Evolutionary conservation across 2,888 invertebrate species (phyloP), one percentile per base, ranked within the genome.

Genomic region (Chalcis sispes): DNA sequence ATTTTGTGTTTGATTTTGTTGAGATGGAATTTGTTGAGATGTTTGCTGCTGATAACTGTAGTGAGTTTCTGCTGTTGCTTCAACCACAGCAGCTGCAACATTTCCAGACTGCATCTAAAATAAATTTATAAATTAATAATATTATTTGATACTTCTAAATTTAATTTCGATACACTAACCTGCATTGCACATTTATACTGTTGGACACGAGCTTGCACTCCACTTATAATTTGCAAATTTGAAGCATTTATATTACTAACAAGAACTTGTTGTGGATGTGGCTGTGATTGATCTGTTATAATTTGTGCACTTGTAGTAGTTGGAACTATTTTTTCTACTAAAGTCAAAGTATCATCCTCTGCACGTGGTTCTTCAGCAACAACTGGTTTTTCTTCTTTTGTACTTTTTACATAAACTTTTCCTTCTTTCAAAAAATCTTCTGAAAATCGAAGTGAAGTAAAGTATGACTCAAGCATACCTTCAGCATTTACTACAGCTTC

Each of bases 401-500:
- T 86, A 46, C 82, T 88, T 75, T 89, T 89, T 23, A 89, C 88
- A 54, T 89, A 89, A 36, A 89, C 91, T 87, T 92, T 93, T 67
- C 92, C 93, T 42, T 92, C 92, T 79, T 91, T 91, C 75, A 92
- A 89, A 80, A 92, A 90, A 72, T 93, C 92, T 29, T 92, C 92
- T 0, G 92, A 92, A 80, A 90, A 91, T 75, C 91, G 87, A 66
- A 91, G 87, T 40, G 91, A 91, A 62, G 92, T 91, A 36, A 93
- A 91, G 83, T 93, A 94, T 76, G 92, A 92, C 73, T 91, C 92
- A 7, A 94, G 86, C 93, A 93, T 93, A 18, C 90, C 89, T 85
- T 94, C 93, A 0, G 93, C 93, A 80, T 91, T 92, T 23, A 91
- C 90, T 80, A 93, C 93, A 59, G 92, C 91, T 80, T 92, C 91